phyloP scores from a whole-genome alignment of 2,888 invertebrate genomes.

The Brenthis daphne region DNA sequence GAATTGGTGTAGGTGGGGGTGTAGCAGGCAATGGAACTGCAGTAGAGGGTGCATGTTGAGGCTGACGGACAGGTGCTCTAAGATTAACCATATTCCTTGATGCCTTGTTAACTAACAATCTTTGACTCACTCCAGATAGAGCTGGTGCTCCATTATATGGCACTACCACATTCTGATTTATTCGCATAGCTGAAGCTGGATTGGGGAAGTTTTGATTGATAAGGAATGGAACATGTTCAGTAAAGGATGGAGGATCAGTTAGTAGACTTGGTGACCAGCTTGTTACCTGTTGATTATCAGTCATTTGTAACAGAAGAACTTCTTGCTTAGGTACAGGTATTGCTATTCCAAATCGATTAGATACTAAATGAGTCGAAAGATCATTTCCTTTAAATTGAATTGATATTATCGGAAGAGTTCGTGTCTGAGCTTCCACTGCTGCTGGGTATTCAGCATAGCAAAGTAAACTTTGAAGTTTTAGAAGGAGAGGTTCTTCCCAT shows the following conservation, averaged over 20 bases:
- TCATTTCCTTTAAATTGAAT: constrained; percentile 76
- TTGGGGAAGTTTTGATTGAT: constrained; percentile 74
- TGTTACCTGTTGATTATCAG: constrained; percentile 52
- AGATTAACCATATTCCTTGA: constrained; percentile 64
- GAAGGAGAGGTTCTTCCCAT: constrained; percentile 78
- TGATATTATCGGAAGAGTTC: constrained; percentile 68
- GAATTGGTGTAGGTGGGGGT: constrained; percentile 42
- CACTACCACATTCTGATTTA: constrained; percentile 62
- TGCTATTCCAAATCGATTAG: constrained; percentile 70
- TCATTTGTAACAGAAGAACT: constrained; percentile 55
- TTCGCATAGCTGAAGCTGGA: constrained; percentile 70
- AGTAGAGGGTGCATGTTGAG: constrained; percentile 50
- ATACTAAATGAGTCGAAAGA: constrained; percentile 70
- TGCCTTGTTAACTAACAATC: constrained; percentile 61
- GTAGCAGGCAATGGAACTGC: constrained; percentile 39
- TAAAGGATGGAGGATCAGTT: constrained; percentile 55
- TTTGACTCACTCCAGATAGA: constrained; percentile 63
- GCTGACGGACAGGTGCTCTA: constrained; percentile 63
- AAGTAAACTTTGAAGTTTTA: constrained; percentile 67
- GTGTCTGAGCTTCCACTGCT: constrained; percentile 63
- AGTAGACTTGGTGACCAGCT: constrained; percentile 60
- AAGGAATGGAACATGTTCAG: constrained; percentile 71
- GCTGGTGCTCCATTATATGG: constrained; percentile 63
- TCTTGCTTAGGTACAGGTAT: constrained; percentile 76
- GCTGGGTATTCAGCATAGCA: constrained; percentile 70